Base-by-base conservation (phyloP, 2,888 invertebrate genomes). In the Stenoptilia bipunctidactyla region DNA sequence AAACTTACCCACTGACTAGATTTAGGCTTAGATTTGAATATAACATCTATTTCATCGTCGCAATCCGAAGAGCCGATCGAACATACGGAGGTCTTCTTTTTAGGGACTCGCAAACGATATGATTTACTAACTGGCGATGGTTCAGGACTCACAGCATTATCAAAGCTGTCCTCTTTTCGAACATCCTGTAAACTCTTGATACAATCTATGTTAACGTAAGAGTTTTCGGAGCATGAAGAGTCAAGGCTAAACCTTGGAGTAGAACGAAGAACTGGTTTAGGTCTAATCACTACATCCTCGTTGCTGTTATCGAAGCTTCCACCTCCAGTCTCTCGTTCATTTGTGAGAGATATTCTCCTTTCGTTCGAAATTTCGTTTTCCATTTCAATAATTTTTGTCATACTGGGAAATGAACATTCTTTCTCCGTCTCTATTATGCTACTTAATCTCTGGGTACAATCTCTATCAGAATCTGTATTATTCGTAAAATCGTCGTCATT, bases 1-100 rank as follows among this genome's bases (percentile, higher is more conserved):
- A 85, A 66, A 63, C 85, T 85, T 48, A 85, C 79, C 85, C 85
- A 85, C 47, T 85, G 85, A 84, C 85, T 85, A 83, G 85, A 85
- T 67, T 85, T 85, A 45, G 85, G 85, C 57, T 85, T 85, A 52
- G 85, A 85, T 73, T 85, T 85, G 65, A 85, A 85, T 62, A 85
- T 85, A 47, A 85, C 85, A 58, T 85, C 85, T 52, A 82, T 68
- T 50, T 85, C 85, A 47, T 85, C 85, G 59, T 85, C 85, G 51
- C 76, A 80, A 55, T 85, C 85, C 46, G 80, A 84, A 48, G 84
- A 85, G 55, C 84, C 85, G 49, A 85, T 82, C 45, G 85, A 85
- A 63, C 82, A 84, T 44, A 85, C 84, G 34, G 85, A 85, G 45
- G 76, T 79, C 52, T 85, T 85, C 61, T 85, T 85, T 47, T 69